Base-by-base conservation (phyloP, 2,888 invertebrate genomes). In the Homarus gammarus region DNA sequence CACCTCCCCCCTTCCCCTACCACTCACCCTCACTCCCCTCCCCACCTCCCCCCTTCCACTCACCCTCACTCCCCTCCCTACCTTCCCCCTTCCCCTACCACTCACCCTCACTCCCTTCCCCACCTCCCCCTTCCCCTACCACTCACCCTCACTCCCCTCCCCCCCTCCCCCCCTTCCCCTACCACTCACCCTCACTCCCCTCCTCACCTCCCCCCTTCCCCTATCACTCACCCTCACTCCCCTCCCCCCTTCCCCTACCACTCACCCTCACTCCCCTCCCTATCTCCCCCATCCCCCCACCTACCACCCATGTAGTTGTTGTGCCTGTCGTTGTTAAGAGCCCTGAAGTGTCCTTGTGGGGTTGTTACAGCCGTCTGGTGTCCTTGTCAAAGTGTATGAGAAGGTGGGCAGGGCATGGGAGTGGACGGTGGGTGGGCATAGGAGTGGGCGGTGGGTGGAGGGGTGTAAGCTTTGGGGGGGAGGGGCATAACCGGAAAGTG, bases 271-370 rank as follows among this genome's bases (percentile, higher is more conserved):
- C 36, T 22, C 56, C 56, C 18, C 18, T 15, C 10, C 56, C 10
- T 2, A 18, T 18, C 56, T 12, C 56, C 15, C 12, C 56, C 6
- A 2, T 56, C 6, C 36, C 33, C 6, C 27, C 27, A n/a, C 2
- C 12, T 2, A 40, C 8, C 51, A 31, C 15, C 49, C 18, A 15
- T 77, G 10, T 77, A 8, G 27, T 77, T 31, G 78, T 56, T 44
- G 78, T 78, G 27, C 31, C 33, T 22, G 78, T 51, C 33, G 78
- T 78, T 3, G 78, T 44, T 31, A 33, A n/a, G n/a, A n/a, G n/a
- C n/a, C n/a, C n/a, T 78, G 33, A 36, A 78, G 78, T 27, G 51
- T 78, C 33, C 78, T 51, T 51, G 33, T 33, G 12, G 15, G 56
- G 3, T 27, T 27, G 61, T 61, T 61, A 27, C 27, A 15, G 61